Evolutionary conservation across 1,140 invertebrate genomes (phyloP), one percentile per base, ranked within the genome.

Genomic region (Trachymyrmex septentrionalis): DNA sequence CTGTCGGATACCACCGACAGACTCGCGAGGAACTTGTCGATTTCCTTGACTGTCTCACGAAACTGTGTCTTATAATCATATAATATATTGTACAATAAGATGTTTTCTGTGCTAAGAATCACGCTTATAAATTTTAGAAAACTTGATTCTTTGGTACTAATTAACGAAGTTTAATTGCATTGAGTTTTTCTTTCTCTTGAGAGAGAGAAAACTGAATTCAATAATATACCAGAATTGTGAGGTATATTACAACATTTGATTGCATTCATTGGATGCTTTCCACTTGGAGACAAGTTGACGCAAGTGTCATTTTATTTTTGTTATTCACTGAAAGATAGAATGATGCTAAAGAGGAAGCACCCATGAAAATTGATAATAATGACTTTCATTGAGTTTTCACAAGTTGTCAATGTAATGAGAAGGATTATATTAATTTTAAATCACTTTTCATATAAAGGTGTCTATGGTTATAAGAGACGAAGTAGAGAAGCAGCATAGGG

Each of bases 391-490:
- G 16, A 19, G 0, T 30, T 64, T 10, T n/a, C 0, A 61, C 6
- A 55, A 69, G 5, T 67, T 6, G 16, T 12, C 4, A 38, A 69
- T 44, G 6, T 16, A 9, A 55, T 5, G 0, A 69, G 10, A 67
- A 7, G 5, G 21, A 12, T 12, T 66, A 30, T 24, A 34, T 78
- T 53, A 50, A 67, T 71, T 48, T 21, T 75, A 9, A 64, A 24
- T 57, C 71, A 19, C 44, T 27, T 69, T n/a, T 66, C 9, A n/a
- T 34, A 55, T 75, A 95, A 95, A 99, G 98, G 98, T 99, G 69
- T 99, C 99, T 76, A 99, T 99, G 97, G 99, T 99, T 71, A 99
- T 99, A 93, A 97, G 99, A 90, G 99, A 99, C 96, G 98, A 99
- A 94, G 97, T 98, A 89, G 99, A 99, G 95, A 97, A 97, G 90